Base-by-base conservation (phyloP, 2,797 vertebrate genomes). In the Melopsittacus undulatus region DNA sequence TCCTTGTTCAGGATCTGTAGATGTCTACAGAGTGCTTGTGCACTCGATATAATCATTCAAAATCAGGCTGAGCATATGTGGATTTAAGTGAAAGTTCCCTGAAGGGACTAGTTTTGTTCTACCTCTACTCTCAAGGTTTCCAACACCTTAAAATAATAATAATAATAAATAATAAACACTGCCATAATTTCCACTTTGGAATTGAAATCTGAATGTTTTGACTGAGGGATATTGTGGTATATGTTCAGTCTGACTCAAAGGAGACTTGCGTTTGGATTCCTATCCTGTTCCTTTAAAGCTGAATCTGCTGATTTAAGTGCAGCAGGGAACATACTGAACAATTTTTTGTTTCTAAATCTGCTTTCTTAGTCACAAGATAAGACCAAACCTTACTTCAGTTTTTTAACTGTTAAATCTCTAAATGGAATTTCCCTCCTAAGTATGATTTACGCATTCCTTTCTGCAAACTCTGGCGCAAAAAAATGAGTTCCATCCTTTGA, bases 401-500 rank as follows among this genome's bases (percentile, higher is more conserved):
- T 83, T 57, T 9, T 46, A 43, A 48, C 38, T 51, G 23, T 52
- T 89, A 87, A 68, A 88, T 62, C 16, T 66, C 57, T 88, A 70
- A 88, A 82, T 73, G 20, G 90, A 66, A 61, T 63, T 88, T 32
- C 54, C 54, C 77, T 91, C 83, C 62, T 72, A 87, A 95, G 46
- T 10, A 3, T 56, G 32, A 76, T 36, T 73, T 79, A 46, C 29
- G 29, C 56, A 83, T 54, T 48, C 43, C 24, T 74, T 81, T 79
- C 63, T 72, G 45, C 40, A 90, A 69, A 87, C 1, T 3, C 10
- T 73, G 49, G 38, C 46, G 38, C 20, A 36, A 93, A 79, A 54
- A 92, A 92, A 90, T 88, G 0, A 73, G 21, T 83, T 92, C 40
- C 69, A 78, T 81, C 40, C n/a, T 20, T 76, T 62, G 46, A 54